Percentiles rank a stretch among this genome's conserved stretches.
Conservation (phyloP, 2,888 invertebrate genomes). For the Resseliella maxima region DNA sequence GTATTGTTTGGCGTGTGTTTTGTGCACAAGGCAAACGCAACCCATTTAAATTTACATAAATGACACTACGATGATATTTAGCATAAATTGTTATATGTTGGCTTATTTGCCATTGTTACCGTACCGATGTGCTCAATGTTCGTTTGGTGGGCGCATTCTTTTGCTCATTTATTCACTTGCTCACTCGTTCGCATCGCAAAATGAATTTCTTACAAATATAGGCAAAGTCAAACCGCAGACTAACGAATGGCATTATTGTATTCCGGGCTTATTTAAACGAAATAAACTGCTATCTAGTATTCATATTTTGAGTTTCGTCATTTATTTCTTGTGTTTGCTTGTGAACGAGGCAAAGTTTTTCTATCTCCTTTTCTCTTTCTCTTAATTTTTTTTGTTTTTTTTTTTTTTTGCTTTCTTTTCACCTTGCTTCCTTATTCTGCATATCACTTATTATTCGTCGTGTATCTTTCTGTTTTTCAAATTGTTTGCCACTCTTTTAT, state of each 20-base stretch:
- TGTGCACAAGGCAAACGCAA: conserved; percentile 26
- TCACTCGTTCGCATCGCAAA: background rate
- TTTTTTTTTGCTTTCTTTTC: background rate
- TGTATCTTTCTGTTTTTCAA: background rate
- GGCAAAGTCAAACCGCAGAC: conserved; percentile 47
- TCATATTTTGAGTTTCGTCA: conserved; percentile 33
- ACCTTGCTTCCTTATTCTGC: too few species aligned
- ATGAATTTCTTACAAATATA: conserved; percentile 42
- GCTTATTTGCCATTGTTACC: conserved; percentile 50
- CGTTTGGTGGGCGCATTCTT: background rate
- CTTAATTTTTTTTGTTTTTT: too few species aligned
- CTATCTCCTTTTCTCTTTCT: background rate
- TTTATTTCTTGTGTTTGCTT: conserved; percentile 1
- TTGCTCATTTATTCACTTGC: too few species aligned
- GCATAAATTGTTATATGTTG: conserved; percentile 44
- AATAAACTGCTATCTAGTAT: conserved; percentile 34
- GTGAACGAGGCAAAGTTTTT: background rate
- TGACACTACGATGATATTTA: conserved; percentile 53
- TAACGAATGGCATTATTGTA: conserved; percentile 43
- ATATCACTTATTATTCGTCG: too few species aligned
- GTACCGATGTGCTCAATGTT: conserved; percentile 26
- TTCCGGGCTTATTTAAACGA: conserved; percentile 43
- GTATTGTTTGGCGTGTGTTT: background rate
- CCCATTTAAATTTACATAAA: conserved; percentile 53
- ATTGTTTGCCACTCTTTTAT: background rate